A percentile compares a stretch with the other conserved stretches of the same genome.
These are phyloP conservation scores for Nasonovia ribisnigri DNA, from an alignment of 2,888 invertebrate species.

Conservation along the genomic window DNA sequence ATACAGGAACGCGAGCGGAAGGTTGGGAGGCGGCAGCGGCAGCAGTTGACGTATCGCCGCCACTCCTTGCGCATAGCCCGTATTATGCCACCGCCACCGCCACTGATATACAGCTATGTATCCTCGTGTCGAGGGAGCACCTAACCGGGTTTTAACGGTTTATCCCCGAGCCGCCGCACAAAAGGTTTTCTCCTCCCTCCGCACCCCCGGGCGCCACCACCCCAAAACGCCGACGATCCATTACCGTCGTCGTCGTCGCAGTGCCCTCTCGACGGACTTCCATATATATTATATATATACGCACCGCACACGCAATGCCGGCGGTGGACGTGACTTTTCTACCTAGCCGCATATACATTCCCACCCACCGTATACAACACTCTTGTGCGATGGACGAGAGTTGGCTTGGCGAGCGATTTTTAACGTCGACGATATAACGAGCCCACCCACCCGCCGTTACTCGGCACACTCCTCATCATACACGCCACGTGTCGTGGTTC, in stretches of 20 bases:
- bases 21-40: background rate
- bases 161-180: background rate
- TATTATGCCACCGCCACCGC: background rate
- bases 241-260: constrained; percentile 42
- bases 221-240: constrained; percentile 30
- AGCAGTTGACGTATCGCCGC: background rate
- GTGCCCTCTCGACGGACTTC: background rate
- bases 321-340: constrained; percentile 28
- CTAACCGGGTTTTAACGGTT: constrained; percentile 49
- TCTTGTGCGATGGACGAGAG: background rate
- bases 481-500: background rate
- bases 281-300: background rate
- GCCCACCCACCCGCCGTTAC: background rate
- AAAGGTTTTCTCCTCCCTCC: background rate
- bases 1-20: background rate
- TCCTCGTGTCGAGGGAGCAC: constrained; percentile 38
- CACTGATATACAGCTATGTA: background rate
- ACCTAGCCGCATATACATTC: background rate
- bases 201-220: background rate
- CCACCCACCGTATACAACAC: background rate
- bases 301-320: background rate
- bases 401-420: constrained; percentile 10
- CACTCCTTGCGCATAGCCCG: background rate
- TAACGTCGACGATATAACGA: constrained; percentile 4
- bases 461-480: background rate